A percentile compares a stretch with the other conserved stretches of the same genome.
Evolutionary conservation across 2,888 invertebrate genomes (phyloP).

Genomic region (Caenorhabditis auriculariae): DNA sequence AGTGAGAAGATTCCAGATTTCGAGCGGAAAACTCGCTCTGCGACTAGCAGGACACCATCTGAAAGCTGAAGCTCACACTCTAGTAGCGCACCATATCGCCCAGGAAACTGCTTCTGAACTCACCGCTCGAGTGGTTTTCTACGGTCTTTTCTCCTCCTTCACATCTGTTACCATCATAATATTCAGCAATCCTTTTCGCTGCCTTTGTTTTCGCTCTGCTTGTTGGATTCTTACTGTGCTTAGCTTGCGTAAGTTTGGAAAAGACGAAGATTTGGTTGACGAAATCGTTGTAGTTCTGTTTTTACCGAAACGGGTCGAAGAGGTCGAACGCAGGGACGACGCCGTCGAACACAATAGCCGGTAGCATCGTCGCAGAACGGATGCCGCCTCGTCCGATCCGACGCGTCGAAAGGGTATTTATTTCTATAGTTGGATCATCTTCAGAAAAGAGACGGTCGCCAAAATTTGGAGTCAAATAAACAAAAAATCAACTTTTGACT

Average conservation of each 20-base stretch:
- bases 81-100: conserved; percentile 32
- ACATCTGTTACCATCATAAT: not conserved
- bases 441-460: too few relatives aligned
- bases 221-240: conserved; percentile 36
- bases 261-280: not conserved
- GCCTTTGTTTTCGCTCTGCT: conserved; percentile 32
- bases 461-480: too few relatives aligned
- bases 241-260: conserved; percentile 40
- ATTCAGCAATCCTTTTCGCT: conserved; percentile 42
- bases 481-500: too few relatives aligned
- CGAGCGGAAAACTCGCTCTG: conserved; percentile 30
- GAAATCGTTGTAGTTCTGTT: conserved; percentile 16
- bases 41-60: conserved; percentile 25
- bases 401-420: too few relatives aligned
- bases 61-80: conserved; percentile 44
- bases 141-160: not conserved
- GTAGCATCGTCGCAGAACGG: too few relatives aligned
- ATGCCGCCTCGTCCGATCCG: too few relatives aligned
- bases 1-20: conserved; percentile 10
- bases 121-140: conserved; percentile 11
- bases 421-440: too few relatives aligned
- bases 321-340: too few relatives aligned
- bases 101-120: conserved; percentile 4
- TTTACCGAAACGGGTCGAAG: conserved; percentile 19
- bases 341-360: conserved; percentile 14